Base-by-base conservation (phyloP, 2,888 invertebrate genomes). In the Drosophila aldrichi region DNA sequence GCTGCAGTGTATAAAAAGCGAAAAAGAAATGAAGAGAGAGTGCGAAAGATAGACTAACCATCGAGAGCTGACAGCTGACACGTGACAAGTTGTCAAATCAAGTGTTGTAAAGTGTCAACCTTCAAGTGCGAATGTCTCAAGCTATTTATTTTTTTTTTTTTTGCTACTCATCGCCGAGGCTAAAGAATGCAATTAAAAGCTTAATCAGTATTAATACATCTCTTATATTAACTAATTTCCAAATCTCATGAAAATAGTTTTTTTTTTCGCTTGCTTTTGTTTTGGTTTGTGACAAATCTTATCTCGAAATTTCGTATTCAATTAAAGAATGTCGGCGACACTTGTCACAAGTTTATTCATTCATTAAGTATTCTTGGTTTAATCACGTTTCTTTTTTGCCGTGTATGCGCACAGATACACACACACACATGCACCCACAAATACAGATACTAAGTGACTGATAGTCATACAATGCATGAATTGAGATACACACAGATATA, bases 401-500 rank as follows among this genome's bases (percentile, higher is more conserved):
- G 74, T 73, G 73, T 54, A 61, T 36, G 36, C 46, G 44, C 56
- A 57, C 20, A 49, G 43, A 57, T 4, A 66, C 29, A 36, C 14
- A 36, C 36, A 36, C 4, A 20, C 22, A 32, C 14, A 20, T 18
- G 9, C 25, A 25, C 14, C 18, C 34, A 51, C 22, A 36, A 2
- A 29, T 40, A 55, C 40, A 55, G 25, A 25, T 74, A 70, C 54
- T 44, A 58, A 46, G 25, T 61, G 25, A 36, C 43, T 56, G 76
- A 75, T 70, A 62, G 59, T 62, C 59, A 20, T 66, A 55, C 18
- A 46, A 40, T 44, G n/a, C 49, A 49, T 61, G 61, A 38, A 59
- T 44, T n/a, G 9, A 18, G 29, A 38, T 60, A 52, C 44, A n/a
- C 9, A 57, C 12, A 29, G 16, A 20, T 34, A 29, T 64, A n/a